These are phyloP conservation scores for Nannospalax galili DNA, from an alignment of 2,113 vertebrate genomes.

Conservation along the genomic window DNA sequence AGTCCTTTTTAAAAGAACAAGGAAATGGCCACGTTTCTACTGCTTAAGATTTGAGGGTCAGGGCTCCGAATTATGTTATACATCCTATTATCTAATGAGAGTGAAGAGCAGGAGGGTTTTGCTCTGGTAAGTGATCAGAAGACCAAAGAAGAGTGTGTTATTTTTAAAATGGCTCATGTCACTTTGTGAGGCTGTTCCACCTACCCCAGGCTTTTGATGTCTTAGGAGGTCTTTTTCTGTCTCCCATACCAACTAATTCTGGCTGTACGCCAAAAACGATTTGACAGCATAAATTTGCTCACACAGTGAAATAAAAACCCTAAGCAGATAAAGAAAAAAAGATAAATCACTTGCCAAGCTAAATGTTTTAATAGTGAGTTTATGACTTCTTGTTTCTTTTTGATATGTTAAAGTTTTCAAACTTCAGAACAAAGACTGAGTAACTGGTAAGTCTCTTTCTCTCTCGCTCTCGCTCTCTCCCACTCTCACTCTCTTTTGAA, in stretches of 20 bases:
- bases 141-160: slow-evolving; percentile 48
- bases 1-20: background rate
- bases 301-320: slow-evolving; percentile 77
- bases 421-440: slow-evolving; percentile 57
- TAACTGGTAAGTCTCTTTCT: background rate
- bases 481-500: background rate
- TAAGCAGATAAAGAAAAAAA: slow-evolving; percentile 66
- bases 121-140: slow-evolving; percentile 53
- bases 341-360: slow-evolving; percentile 67
- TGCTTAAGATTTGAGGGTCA: background rate
- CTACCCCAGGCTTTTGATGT: slow-evolving; percentile 59
- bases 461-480: fast-evolving
- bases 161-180: slow-evolving; percentile 61
- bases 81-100: background rate
- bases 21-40: background rate
- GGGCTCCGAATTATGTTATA: background rate
- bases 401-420: slow-evolving; percentile 60
- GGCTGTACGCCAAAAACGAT: slow-evolving; percentile 71
- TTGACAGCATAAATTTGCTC: slow-evolving; percentile 74
- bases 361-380: slow-evolving; percentile 58
- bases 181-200: background rate
- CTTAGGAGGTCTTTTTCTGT: slow-evolving; percentile 59
- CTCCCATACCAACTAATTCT: slow-evolving; percentile 2
- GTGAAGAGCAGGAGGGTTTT: slow-evolving; percentile 29
- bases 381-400: slow-evolving; percentile 67